A percentile compares a stretch with the other conserved stretches of the same genome.
Evolutionary conservation across 2,797 vertebrate genomes (phyloP).

Genomic region (Premnoplex brunnescens): DNA sequence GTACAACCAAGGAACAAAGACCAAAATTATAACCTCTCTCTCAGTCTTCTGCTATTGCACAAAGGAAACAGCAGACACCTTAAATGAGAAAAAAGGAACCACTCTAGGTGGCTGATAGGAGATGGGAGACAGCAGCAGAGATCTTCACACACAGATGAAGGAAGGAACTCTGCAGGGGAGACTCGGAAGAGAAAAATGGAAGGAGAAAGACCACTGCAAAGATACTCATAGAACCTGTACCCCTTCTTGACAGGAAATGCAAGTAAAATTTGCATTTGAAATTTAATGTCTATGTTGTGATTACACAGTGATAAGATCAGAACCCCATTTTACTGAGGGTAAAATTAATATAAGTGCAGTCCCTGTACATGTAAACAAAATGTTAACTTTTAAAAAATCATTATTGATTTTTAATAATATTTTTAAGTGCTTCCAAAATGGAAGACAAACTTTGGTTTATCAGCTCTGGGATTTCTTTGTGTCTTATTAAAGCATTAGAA

Average conservation of each 20-base stretch:
- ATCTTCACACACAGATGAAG: not conserved
- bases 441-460: not conserved
- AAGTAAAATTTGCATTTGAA: not conserved
- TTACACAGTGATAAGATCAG: not conserved
- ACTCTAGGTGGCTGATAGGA: not conserved
- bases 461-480: not conserved
- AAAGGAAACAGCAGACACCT: not conserved
- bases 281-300: not conserved
- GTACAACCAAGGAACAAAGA: not conserved
- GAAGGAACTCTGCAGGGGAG: not conserved
- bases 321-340: rapidly evolving
- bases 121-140: not conserved
- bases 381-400: not conserved
- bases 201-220: not conserved
- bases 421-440: not conserved
- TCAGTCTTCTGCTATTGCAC: not conserved
- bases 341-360: not conserved
- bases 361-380: not conserved
- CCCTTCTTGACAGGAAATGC: not conserved
- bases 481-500: conserved; percentile 11
- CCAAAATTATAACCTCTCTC: not conserved
- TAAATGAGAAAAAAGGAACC: not conserved
- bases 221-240: not conserved
- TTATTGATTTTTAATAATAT: not conserved
- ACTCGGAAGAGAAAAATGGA: not conserved